Conservation (phyloP, 2,797 vertebrate genomes). For the Microhierax caerulescens region DNA sequence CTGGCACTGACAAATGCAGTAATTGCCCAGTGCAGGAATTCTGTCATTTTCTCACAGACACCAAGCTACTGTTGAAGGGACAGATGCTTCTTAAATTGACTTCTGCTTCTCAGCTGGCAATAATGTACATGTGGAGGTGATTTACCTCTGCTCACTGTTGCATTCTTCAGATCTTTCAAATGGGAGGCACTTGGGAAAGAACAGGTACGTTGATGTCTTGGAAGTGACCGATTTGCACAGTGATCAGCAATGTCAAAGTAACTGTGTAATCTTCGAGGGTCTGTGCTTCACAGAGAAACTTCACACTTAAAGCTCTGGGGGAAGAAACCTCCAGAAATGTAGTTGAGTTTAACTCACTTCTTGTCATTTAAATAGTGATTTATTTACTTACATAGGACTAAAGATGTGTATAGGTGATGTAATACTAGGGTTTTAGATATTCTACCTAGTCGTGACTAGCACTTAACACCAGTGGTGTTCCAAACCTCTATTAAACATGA, state of each 20-base stretch:
- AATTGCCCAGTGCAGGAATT: background rate
- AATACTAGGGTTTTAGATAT: constrained; percentile 36
- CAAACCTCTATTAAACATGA: background rate
- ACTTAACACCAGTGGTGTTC: background rate
- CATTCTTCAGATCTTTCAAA: background rate
- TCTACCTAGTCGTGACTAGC: constrained; percentile 22
- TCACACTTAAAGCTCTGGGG: background rate
- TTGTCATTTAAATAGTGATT: background rate
- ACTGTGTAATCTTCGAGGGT: background rate
- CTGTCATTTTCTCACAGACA: background rate
- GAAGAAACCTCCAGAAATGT: background rate
- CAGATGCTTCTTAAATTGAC: background rate
- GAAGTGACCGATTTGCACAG: background rate
- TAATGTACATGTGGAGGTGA: background rate
- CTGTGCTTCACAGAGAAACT: background rate
- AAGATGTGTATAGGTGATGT: constrained; percentile 4
- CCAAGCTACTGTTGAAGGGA: background rate
- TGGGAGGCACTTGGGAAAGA: background rate
- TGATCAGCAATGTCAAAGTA: background rate
- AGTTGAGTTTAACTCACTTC: constrained; percentile 19
- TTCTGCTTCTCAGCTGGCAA: background rate
- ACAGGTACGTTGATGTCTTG: background rate
- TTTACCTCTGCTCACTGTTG: background rate
- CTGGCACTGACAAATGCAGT: background rate
- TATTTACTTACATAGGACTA: background rate